Evolutionary conservation across 2,113 vertebrate species (phyloP).

Genomic region (Probosciger aterrimus): DNA sequence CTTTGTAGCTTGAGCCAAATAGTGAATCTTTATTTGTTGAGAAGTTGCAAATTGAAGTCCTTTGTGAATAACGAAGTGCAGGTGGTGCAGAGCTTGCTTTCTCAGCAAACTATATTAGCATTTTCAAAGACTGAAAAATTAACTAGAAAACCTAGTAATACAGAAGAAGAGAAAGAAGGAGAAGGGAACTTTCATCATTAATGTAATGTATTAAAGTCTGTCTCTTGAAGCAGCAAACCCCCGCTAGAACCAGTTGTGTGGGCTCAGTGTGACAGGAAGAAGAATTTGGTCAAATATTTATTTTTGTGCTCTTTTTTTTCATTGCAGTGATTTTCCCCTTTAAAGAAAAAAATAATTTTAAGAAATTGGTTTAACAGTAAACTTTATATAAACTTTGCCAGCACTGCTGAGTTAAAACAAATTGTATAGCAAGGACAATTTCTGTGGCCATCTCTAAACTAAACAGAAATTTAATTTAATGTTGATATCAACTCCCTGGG

Average conservation of each 20-base stretch:
- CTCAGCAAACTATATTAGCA: background rate
- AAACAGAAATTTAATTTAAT: background rate
- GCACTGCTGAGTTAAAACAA: background rate
- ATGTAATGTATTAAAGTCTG: background rate
- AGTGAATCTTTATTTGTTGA: background rate
- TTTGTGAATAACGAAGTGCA: background rate
- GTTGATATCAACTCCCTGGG: background rate
- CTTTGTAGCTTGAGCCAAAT: background rate
- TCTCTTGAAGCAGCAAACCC: background rate
- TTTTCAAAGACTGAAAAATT: background rate
- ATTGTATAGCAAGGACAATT: background rate
- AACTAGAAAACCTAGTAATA: background rate
- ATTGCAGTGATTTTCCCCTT: background rate
- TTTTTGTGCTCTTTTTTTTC: background rate
- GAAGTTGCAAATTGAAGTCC: background rate
- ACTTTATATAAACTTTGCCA: background rate
- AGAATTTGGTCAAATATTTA: background rate
- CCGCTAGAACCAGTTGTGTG: background rate
- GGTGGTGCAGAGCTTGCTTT: background rate
- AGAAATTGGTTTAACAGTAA: background rate
- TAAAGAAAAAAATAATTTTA: background rate
- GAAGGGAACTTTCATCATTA: background rate
- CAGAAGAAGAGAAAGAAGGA: background rate
- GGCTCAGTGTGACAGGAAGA: background rate
- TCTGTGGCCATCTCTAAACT: background rate